Base-by-base conservation (phyloP, 2,888 invertebrate species). In the Drosophila pseudotalamancana region DNA sequence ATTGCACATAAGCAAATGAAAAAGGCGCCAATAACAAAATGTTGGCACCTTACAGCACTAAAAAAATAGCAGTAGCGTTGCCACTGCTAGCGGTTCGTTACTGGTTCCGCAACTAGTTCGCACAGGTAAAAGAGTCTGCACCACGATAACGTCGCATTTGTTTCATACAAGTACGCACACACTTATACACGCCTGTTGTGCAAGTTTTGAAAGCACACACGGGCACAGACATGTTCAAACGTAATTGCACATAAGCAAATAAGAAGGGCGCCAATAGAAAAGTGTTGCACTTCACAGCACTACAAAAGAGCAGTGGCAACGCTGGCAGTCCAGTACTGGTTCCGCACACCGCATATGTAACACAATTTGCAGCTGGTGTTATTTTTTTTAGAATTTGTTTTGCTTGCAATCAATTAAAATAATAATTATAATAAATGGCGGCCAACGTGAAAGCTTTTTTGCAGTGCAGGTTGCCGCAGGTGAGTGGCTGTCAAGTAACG, bases 311-410 rank as follows among this genome's bases (percentile, higher is more conserved):
- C 1, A 14, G 18, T 68, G 68, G 68, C 70, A 68, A 50, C 68
- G 45, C 48, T 8, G 14, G 0, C 3, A 1, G 5, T 19, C 37
- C 39, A 29, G 25, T 16, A 16, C 31, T 21, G 27, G 61, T 35
- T 68, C 49, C 35, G 23, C 31, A 16, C 45, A 8, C 21, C 43
- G 61, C 72, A 76, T 73, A 73, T 73, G 73, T 73, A 73, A 73
- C 76, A 75, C 23, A 48, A 50, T 59, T 61, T 40, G 12, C n/a
- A 2, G 12, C 29, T 4, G n/a, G n/a, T 19, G 25, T n/a, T 6
- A 18, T 6, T 27, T 31, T 54, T 19, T 56, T 74, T 35, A 32
- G 31, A 18, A 4, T 27, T 31, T 54, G 23, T 56, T 74, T 35
- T 35, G 31, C 18, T 34, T 34, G 31, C 18, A 40, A 32, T 46